Evolutionary conservation across 2,113 vertebrate genomes (phyloP), one percentile per base, ranked within the genome.

Genomic region (Agapornis roseicollis): DNA sequence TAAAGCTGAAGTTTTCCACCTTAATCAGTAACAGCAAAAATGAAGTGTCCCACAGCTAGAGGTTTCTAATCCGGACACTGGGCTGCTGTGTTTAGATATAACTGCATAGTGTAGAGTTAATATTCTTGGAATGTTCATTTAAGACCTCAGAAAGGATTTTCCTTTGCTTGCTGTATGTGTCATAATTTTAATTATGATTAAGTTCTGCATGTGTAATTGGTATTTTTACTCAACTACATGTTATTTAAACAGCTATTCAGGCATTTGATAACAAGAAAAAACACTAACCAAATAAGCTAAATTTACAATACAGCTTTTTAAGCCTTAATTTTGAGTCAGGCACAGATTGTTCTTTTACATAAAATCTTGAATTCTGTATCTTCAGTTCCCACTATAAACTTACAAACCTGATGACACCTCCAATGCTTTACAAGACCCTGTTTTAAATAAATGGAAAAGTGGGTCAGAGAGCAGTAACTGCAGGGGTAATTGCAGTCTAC

Each of bases 101-200:
- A 7, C 3, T 56, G 2, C 1, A 4, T 3, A 28, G 1, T 25
- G 3, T 9, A 44, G 9, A 47, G 3, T n/a, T 6, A 68, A 60
- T 11, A 17, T 10, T 72, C 17, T 72, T 47, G 0, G 2, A 12
- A 27, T 65, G 14, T 3, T 73, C 16, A 46, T 35, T 7, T 27
- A 35, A 60, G 25, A 49, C 9, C 9, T 49, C 41, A 88, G 41
- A 81, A 76, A 49, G 7, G 3, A 24, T 50, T 88, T 89, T 80
- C 16, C 4, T 44, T 66, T 65, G 3, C 4, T 60, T 23, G 1
- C 2, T 17, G 4, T 10, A 52, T 5, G 9, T 58, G 3, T 81
- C 13, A n/a, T n/a, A n/a, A n/a, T 49, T 9, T 61, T 46, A 16
- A 16, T 46, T 70, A 46, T 58, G 18, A 49, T 35, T 18, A 35